Evolutionary conservation across 2,888 invertebrate genomes (phyloP), one percentile per base, ranked within the genome.

Genomic region (Saturnia pavonia): DNA sequence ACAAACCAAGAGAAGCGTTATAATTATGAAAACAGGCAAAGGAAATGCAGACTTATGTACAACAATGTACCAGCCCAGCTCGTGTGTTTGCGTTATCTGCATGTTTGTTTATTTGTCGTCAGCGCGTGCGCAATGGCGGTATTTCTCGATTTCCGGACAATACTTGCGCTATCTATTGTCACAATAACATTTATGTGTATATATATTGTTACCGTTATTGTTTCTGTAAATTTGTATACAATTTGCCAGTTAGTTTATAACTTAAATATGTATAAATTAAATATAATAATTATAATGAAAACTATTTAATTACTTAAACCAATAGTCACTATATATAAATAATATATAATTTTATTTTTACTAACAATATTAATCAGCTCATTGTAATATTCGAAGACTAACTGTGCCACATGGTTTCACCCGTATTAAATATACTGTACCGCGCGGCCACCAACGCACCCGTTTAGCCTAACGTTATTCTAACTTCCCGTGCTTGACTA

Each of bases 81-180:
- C 57, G 25, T 19, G 75, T 78, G 80, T 77, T 76, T 77, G 78
- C 73, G 70, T 70, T 66, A 65, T 69, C 72, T 71, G 72, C 70
- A 57, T 70, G 73, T 77, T 71, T 82, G 81, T 85, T 85, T 84
- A 83, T 84, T 84, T 83, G 84, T 83, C 81, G 70, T 51, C 72
- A 81, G 85, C 84, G 82, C 86, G 85, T 77, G 85, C 82, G 85
- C 83, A 77, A 84, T 84, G 83, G 78, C 85, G 87, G 85, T 84
- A 86, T 86, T 83, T 78, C 75, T 79, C 83, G 54, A 81, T 82
- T 86, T 86, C 86, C 86, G 84, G 83, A 78, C 78, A 77, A 76
- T 9, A 68, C 68, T 57, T 63, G 48, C 66, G 63, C 70, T 65
- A 22, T 65, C 22, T 66, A 48, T 67, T 48, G 51, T 34, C 22